A percentile compares a stretch with the other conserved stretches of the same genome.
Conservation (phyloP, 2,888 invertebrate genomes). For the Calliopum simillimum region DNA sequence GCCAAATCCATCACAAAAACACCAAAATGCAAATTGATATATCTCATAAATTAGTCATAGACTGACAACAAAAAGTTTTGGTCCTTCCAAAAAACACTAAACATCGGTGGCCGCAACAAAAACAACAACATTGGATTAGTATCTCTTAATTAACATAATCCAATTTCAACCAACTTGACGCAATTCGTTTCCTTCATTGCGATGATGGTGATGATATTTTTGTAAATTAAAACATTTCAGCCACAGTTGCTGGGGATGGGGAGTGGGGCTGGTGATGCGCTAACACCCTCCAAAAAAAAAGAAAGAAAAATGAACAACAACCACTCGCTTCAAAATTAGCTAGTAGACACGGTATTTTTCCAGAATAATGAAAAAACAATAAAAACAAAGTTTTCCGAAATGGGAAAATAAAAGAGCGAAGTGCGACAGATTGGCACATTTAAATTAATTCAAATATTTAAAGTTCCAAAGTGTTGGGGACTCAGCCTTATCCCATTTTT, state of each 20-base stretch:
- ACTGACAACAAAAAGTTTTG: not conserved
- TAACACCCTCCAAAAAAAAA: too few species aligned
- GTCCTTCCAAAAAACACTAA: conserved; percentile 13
- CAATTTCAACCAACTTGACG: conserved; percentile 50
- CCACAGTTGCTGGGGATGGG: not conserved
- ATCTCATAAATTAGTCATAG: conserved; percentile 37
- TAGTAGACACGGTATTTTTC: conserved; percentile 9
- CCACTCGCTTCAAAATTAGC: not conserved
- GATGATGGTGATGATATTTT: conserved; percentile 26
- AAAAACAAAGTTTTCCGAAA: conserved; percentile 53
- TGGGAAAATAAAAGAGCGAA: conserved; percentile 59
- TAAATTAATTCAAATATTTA: conserved; percentile 40
- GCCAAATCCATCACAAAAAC: conserved; percentile 28
- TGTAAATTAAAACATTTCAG: conserved; percentile 21
- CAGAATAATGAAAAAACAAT: conserved; percentile 42
- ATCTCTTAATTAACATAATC: conserved; percentile 57
- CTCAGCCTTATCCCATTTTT: not conserved
- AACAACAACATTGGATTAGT: conserved; percentile 44
- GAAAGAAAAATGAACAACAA: not conserved
- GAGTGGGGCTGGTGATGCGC: too few species aligned
- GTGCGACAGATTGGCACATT: conserved; percentile 41
- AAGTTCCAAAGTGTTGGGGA: not conserved
- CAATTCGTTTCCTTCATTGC: conserved; percentile 8
- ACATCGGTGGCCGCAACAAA: conserved; percentile 19
- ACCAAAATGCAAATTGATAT: conserved; percentile 39